Evolutionary conservation across 2,113 vertebrate species (phyloP).

Genomic region (Thryonomys swinderianus): DNA sequence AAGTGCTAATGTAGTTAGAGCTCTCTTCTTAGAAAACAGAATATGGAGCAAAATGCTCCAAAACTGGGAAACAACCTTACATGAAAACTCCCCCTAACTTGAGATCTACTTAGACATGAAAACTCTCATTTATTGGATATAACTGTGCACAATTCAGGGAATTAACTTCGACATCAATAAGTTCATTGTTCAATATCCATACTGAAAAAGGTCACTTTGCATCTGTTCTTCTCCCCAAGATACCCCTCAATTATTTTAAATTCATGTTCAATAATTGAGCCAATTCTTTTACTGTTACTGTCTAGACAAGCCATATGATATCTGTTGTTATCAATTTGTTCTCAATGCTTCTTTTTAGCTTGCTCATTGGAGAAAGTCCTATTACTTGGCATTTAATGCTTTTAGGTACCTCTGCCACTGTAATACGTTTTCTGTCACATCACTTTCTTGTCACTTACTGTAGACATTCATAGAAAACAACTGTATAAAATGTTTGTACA

Average conservation of each 20-base stretch:
- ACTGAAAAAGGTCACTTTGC: neutral
- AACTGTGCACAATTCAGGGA: neutral
- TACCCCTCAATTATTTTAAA: neutral
- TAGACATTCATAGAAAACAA: neutral
- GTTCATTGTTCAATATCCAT: neutral
- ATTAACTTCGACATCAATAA: neutral
- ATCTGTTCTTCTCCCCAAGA: neutral
- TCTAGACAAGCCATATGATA: neutral
- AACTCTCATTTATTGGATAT: neutral
- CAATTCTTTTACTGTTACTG: slow-evolving; percentile 40
- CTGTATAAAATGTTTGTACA: neutral
- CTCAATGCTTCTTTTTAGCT: neutral
- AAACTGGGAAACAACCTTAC: neutral
- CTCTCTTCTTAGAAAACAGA: neutral
- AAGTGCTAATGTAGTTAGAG: neutral
- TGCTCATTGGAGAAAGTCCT: neutral
- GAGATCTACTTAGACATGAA: neutral
- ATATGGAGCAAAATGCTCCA: neutral
- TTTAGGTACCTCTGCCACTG: neutral
- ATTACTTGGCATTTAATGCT: neutral
- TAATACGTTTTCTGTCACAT: slow-evolving; percentile 16
- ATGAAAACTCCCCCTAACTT: slow-evolving; percentile 12
- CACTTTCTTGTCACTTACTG: neutral
- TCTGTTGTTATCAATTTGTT: slow-evolving; percentile 17
- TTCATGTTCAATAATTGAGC: neutral